Evolutionary conservation across 2,113 vertebrate species (phyloP).

Genomic region (Notothenia rossii): DNA sequence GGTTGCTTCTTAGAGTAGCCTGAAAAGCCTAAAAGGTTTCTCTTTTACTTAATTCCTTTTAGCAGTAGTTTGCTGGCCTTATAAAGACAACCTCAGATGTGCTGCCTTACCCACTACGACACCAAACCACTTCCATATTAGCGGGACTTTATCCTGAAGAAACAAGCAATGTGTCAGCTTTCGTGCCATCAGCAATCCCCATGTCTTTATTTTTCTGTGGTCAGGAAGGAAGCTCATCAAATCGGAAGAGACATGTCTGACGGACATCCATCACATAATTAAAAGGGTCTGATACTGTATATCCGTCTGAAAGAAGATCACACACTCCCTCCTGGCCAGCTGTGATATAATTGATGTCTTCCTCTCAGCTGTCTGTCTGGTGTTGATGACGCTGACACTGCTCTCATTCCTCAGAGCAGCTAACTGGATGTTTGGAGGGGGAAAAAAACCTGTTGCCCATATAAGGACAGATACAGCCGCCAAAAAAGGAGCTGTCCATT

Average conservation of each 20-base stretch:
- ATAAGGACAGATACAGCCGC: conserved; percentile 16
- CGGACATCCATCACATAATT: conserved; percentile 33
- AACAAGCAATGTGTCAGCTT: neutral
- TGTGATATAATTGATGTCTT: conserved; percentile 52
- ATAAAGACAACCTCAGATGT: neutral
- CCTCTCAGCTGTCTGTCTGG: conserved; percentile 16
- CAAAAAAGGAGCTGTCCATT: conserved; percentile 22
- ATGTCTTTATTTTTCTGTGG: conserved; percentile 8
- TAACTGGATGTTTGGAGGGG: conserved; percentile 10
- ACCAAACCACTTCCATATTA: neutral
- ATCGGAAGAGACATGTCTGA: conserved; percentile 7
- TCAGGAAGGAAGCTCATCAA: neutral
- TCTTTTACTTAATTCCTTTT: too few species aligned
- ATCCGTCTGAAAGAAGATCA: neutral
- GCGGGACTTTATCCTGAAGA: neutral
- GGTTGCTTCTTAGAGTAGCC: too few species aligned
- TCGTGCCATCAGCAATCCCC: neutral
- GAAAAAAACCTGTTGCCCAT: conserved; percentile 16
- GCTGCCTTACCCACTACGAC: neutral
- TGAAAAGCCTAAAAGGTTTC: too few species aligned
- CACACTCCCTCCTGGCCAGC: conserved; percentile 19
- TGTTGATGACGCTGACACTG: conserved; percentile 26
- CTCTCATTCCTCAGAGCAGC: conserved; percentile 4
- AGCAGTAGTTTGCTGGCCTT: too few species aligned
- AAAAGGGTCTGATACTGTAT: conserved; percentile 8